Base-by-base conservation (phyloP, 2,113 vertebrate species). In the Silurus meridionalis region DNA sequence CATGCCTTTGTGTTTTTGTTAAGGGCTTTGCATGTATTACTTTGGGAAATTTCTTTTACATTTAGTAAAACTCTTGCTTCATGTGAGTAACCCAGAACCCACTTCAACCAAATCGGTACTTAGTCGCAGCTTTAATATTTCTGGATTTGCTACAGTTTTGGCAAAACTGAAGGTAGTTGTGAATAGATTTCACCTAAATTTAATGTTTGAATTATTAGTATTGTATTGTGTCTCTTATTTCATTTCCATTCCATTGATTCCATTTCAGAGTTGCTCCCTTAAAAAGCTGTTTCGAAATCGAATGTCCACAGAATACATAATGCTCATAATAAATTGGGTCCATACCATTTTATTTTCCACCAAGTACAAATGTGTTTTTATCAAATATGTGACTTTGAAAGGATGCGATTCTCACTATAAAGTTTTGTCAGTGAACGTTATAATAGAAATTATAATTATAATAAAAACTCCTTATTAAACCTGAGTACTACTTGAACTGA, bases 351-450 rank as follows among this genome's bases (percentile, higher is more conserved):
- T 60, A 19, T 80, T 80, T 80, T 37, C 25, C 60, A 9, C 37
- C 1, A 46, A 58, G 19, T 37, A 21, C 17, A 19, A n/a, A 67
- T 52, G n/a, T 83, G 61, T 66, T 48, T 37, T 21, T 82, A 15
- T 57, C 25, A 57, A 21, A 28, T 71, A 55, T 2, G 14, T 1
- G n/a, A 48, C n/a, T 58, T 3, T 83, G 53, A 46, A 83, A 23
- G 78, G 28, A 60, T 48, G n/a, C 15, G 74, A 15, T 55, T 77
- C 13, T 8, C 52, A 55, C 8, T 6, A 4, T 50, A 77, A n/a
- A n/a, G 48, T 25, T 82, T 67, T 82, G 81, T 64, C 64, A 69
- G 69, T 69, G 81, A 69, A 13, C 9, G 81, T 25, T 21, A 64
- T 6, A n/a, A 28, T 69, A 4, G 0, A 64, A 83, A 55, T 37